Evolutionary conservation across 1,140 invertebrate genomes (phyloP), one percentile per base, ranked within the genome.

Genomic region (Dermatophagoides farinae): DNA sequence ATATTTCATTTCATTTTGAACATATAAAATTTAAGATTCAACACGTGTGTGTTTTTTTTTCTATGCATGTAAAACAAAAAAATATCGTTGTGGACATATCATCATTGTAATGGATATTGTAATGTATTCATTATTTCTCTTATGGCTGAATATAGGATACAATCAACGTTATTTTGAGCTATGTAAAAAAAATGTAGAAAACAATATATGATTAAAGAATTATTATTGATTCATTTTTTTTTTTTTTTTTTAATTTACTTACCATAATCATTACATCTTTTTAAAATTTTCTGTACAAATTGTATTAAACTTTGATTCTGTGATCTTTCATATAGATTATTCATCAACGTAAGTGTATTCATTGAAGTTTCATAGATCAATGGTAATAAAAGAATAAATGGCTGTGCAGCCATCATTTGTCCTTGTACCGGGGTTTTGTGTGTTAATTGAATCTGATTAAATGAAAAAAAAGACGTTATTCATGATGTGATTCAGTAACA

Each of bases 111-210:
- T 31, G 43, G 18, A 31, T 31, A 10, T n/a, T 60, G 43, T 23
- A 60, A 22, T 49, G 47, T 60, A 20, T 25, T 43, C 57, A 62
- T 59, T 38, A 62, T 47, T 23, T 92, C 87, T 64, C 85, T 77
- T 39, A 95, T 81, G 23, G 88, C 85, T 11, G 86, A 85, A 72
- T 86, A 90, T 40, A 92, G 77, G 0, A 86, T 85, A 70, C 88
- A 92, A 68, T 91, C 86, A 47, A 62, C 67, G 55, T 40, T 2
- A 40, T 23, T 38, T 55, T 49, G 59, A 10, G 57, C 61, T 50
- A 14, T 11, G 6, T 22, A 14, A 52, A 51, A 47, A 25, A 47
- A 41, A 61, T 41, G 6, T 22, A 31, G 16, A 50, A 55, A 44
- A 52, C 9, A 44, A 44, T 58, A 39, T 11, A 16, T 11, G 22